Conservation (phyloP, 2,888 invertebrate species). For the Dexiosoma caninum region DNA sequence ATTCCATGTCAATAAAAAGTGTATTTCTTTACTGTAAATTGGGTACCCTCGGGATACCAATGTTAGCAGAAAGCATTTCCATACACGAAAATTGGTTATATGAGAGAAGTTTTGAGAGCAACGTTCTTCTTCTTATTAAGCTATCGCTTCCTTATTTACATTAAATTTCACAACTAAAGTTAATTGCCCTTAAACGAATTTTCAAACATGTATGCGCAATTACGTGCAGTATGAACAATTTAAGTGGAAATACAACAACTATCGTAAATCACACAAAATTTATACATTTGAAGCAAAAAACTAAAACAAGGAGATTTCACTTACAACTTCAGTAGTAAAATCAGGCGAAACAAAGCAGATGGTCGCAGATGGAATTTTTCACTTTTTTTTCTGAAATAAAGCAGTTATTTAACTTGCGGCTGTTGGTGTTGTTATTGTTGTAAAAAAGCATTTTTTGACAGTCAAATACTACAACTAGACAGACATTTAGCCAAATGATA, state of each 20-base stretch:
- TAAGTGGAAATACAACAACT: slow-evolving; percentile 28
- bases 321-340: slow-evolving; percentile 43
- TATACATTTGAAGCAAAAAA: slow-evolving; percentile 2
- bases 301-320: slow-evolving; percentile 51
- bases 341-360: slow-evolving; percentile 53
- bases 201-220: slow-evolving; percentile 21
- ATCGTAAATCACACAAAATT: slow-evolving; percentile 26
- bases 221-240: slow-evolving; percentile 21
- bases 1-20: no score
- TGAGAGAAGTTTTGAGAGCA: neutral
- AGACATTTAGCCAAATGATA: slow-evolving; percentile 14
- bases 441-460: slow-evolving; percentile 19
- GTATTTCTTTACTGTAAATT: no score
- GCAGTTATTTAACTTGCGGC: no score
- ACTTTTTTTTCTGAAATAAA: slow-evolving; percentile 10
- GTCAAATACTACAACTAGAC: slow-evolving; percentile 4
- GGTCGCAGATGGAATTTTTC: slow-evolving; percentile 40
- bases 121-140: no score
- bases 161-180: no score
- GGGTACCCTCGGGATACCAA: no score
- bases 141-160: no score
- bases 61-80: no score
- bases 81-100: no score
- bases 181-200: slow-evolving; percentile 9
- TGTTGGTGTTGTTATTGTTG: neutral